Evolutionary conservation across 2,888 invertebrate species (phyloP), one percentile per base, ranked within the genome.

Genomic region (Orthonychiurus folsomi): DNA sequence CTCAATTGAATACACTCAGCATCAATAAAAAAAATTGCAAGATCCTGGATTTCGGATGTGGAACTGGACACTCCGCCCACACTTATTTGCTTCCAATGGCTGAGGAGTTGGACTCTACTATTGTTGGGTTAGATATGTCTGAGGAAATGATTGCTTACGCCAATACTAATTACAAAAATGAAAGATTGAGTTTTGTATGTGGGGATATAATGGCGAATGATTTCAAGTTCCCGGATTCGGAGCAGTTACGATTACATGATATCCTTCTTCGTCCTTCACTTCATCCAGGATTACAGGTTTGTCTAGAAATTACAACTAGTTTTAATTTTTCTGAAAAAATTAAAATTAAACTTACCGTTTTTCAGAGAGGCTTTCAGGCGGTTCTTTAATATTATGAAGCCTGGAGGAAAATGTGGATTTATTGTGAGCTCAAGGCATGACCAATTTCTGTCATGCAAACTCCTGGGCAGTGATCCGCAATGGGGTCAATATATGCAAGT

Each of bases 1-100:
- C 15, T 5, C 37, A 5, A 9, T 5, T 15, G 37, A 37, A 9
- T 37, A 37, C 5, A 37, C 37, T 37, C 37, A 37, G 5, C 9
- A 15, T 5, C 37, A 37, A 9, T 37, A 24, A 54, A 1, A 24
- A 3, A 28, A 26, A 47, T 1, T 54, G 28, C 18, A 61, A 26
- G 12, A n/a, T 61, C 20, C n/a, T 61, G 23, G 61, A 61, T 26
- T 56, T 55, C 26, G 61, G 61, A 12, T 56, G 61, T 28, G 61
- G 61, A 2, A 18, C 61, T 26, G 61, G 61, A 12, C 21, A 9
- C n/a, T 3, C 26, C 5, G 55, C 27, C 1, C 21, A 3, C n/a
- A 23, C 47, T 2, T 56, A 25, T 20, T 27, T 61, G 2, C n/a
- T 61, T 1, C 61, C 61, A 2, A 37, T 48, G 20, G 50, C 20